These are phyloP conservation scores for Parazoanthus darwini DNA, from an alignment of 92 coral and sea anemone genomes.

Conservation along the genomic window DNA sequence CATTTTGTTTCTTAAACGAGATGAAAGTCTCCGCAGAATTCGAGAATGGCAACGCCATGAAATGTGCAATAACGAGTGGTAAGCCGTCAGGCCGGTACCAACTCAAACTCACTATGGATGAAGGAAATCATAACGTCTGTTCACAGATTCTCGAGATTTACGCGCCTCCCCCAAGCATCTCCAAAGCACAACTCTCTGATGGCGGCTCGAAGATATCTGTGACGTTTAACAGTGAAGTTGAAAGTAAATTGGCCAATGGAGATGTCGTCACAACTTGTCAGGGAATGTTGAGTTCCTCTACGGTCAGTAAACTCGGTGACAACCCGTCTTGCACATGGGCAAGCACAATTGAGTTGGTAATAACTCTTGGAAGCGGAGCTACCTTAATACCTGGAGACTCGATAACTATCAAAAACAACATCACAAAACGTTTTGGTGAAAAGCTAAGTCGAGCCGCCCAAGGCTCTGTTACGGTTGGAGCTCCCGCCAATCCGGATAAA, in stretches of 20 bases:
- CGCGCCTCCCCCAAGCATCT: slow-evolving; percentile 39
- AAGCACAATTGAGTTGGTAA: slow-evolving; percentile 25
- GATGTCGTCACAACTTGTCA: slow-evolving; percentile 26
- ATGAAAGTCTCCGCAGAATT: slow-evolving; percentile 1
- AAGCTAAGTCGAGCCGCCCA: slow-evolving; percentile 19
- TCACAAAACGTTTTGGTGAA: slow-evolving; percentile 39
- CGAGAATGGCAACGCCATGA: background rate
- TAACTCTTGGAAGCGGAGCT: slow-evolving; percentile 47
- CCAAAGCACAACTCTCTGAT: slow-evolving; percentile 35
- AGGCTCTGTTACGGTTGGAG: slow-evolving; percentile 14
- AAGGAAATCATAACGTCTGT: slow-evolving; percentile 16
- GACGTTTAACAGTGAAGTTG: slow-evolving; percentile 40
- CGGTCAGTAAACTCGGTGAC: slow-evolving; percentile 27
- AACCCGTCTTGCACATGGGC: slow-evolving; percentile 46
- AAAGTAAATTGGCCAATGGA: slow-evolving; percentile 6
- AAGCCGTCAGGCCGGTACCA: background rate
- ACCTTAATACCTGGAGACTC: slow-evolving; percentile 17
- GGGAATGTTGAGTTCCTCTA: slow-evolving; percentile 36
- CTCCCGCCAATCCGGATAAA: slow-evolving; percentile 38
- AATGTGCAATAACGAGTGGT: background rate
- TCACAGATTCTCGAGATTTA: slow-evolving; percentile 9
- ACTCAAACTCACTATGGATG: slow-evolving; percentile 13
- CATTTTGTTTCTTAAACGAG: slow-evolving; percentile 1
- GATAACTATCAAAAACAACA: slow-evolving; percentile 22
- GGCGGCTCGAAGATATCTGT: slow-evolving; percentile 47